These are phyloP conservation scores for Cepphus grylle DNA, from an alignment of 2,113 vertebrate genomes.

Conservation along the genomic window DNA sequence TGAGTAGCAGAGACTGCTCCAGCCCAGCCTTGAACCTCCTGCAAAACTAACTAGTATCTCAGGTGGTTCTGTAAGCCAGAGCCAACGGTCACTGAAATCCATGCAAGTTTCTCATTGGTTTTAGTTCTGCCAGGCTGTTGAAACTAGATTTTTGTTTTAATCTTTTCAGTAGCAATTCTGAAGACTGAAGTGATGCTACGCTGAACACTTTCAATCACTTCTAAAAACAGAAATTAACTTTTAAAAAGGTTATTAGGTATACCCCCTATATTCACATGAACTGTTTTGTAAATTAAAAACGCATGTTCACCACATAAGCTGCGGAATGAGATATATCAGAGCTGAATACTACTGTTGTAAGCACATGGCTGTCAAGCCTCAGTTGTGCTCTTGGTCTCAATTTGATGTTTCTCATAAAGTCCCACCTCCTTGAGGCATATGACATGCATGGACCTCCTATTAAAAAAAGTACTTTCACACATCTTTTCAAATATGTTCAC, in stretches of 20 bases:
- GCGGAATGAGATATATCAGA: rapidly evolving
- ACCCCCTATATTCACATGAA: background rate
- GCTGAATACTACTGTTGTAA: background rate
- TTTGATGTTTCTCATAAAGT: background rate
- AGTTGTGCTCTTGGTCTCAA: background rate
- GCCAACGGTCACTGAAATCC: background rate
- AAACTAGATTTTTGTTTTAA: background rate
- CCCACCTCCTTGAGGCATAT: background rate
- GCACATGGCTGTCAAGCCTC: background rate
- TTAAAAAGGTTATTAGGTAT: background rate
- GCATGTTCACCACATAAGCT: rapidly evolving
- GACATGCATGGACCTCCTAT: background rate
- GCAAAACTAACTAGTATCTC: background rate
- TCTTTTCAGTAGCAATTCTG: background rate
- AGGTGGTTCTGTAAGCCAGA: background rate
- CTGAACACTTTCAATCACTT: background rate
- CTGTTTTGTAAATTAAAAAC: background rate
- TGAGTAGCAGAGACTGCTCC: background rate
- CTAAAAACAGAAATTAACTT: background rate
- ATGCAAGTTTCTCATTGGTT: background rate
- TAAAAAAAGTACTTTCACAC: background rate
- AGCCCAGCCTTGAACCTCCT: background rate
- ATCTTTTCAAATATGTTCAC: background rate
- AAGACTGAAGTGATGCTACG: background rate
- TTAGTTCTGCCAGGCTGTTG: background rate